These are phyloP conservation scores for Gonocerus acuteangulatus DNA, from an alignment of 2,888 invertebrate species.

Conservation along the genomic window DNA sequence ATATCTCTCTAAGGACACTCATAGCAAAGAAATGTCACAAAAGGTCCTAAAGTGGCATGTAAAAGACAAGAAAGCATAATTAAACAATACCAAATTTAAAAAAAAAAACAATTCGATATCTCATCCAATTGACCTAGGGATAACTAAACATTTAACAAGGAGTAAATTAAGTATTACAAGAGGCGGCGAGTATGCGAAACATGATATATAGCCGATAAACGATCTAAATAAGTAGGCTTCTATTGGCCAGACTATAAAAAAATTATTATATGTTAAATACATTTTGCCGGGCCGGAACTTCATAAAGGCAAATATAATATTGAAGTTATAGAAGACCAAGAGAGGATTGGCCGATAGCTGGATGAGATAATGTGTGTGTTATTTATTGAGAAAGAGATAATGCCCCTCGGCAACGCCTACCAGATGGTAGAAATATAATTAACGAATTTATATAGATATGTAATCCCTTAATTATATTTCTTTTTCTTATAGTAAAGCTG, in stretches of 20 bases:
- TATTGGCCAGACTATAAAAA: not conserved
- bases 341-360: not conserved
- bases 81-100: too few relatives aligned
- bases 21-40: too few relatives aligned
- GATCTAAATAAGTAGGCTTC: conserved; percentile 16
- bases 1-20: too few relatives aligned
- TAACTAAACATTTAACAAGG: too few relatives aligned
- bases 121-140: too few relatives aligned
- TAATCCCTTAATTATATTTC: conserved; percentile 6
- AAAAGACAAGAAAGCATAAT: too few relatives aligned
- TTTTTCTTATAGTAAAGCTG: not conserved
- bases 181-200: not conserved
- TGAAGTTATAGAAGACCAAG: not conserved
- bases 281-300: conserved; percentile 2
- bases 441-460: too few relatives aligned
- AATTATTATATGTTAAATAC: conserved; percentile 13
- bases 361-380: conserved; percentile 1
- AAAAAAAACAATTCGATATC: too few relatives aligned
- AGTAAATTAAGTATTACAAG: too few relatives aligned
- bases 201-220: conserved; percentile 13
- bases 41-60: too few relatives aligned
- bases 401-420: not conserved
- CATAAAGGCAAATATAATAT: conserved; percentile 6
- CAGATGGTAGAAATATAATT: not conserved
- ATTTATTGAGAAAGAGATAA: conserved; percentile 16